Percentiles rank a stretch among this genome's conserved stretches.
Conservation (phyloP, 2,888 invertebrate species). For the Imbricaverruca yamaguchii region DNA sequence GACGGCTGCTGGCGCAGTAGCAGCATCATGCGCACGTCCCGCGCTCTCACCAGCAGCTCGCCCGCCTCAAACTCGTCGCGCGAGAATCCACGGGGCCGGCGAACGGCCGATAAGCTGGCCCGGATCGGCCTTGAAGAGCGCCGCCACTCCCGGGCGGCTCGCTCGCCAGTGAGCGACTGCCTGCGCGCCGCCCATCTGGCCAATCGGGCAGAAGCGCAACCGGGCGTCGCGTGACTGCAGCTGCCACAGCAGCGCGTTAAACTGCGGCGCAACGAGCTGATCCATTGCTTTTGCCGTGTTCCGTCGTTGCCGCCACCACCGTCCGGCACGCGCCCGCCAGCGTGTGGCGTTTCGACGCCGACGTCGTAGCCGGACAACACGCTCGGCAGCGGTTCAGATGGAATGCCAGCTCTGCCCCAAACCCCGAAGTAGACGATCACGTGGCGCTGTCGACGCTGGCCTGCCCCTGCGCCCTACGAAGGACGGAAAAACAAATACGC, state of each 20-base stretch:
- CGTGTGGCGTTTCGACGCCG: background rate
- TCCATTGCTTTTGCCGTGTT: background rate
- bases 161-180: slow-evolving; percentile 28
- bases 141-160: slow-evolving; percentile 3
- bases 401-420: slow-evolving; percentile 76
- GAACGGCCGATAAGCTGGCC: background rate
- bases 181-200: slow-evolving; percentile 53
- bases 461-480: slow-evolving; percentile 65
- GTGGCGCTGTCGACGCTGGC: slow-evolving; percentile 61
- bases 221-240: slow-evolving; percentile 80
- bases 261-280: background rate
- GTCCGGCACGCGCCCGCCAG: background rate
- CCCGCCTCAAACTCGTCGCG: slow-evolving; percentile 43
- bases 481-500: too few species aligned
- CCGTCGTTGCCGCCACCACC: background rate
- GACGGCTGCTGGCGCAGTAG: slow-evolving; percentile 89
- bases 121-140: background rate
- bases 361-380: background rate
- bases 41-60: slow-evolving; percentile 74
- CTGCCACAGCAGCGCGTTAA: slow-evolving; percentile 56
- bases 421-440: slow-evolving; percentile 74
- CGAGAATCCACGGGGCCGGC: background rate
- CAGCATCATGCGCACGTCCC: slow-evolving; percentile 77
- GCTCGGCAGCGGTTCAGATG: slow-evolving; percentile 51
- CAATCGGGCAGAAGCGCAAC: slow-evolving; percentile 63